Conservation (phyloP, 1,140 invertebrate genomes). For the Aphelenchoides fujianensis region DNA sequence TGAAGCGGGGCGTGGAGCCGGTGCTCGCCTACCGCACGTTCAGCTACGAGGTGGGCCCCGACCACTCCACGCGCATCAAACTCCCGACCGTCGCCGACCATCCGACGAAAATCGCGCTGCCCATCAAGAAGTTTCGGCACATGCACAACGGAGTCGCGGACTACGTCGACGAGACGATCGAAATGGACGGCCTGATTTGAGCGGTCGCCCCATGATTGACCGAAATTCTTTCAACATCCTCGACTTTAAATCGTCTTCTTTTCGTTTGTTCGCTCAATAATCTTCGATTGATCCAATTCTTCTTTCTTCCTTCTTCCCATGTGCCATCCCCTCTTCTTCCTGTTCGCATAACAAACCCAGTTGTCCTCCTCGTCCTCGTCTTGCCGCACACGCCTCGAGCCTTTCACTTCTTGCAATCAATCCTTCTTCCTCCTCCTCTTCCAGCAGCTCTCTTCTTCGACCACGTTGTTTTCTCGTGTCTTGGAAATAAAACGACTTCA, state of each 20-base stretch:
- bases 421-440: too few relatives aligned
- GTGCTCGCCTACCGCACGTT: slow-evolving; percentile 52
- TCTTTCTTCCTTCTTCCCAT: too few relatives aligned
- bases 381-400: neutral
- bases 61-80: slow-evolving; percentile 39
- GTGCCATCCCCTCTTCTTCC: too few relatives aligned
- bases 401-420: neutral
- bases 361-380: too few relatives aligned
- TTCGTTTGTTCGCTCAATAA: neutral
- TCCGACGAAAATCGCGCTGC: neutral
- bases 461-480: neutral
- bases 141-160: neutral
- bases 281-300: neutral
- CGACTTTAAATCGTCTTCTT: too few relatives aligned
- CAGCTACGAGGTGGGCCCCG: slow-evolving; percentile 49
- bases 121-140: neutral
- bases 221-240: slow-evolving; percentile 10
- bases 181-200: slow-evolving; percentile 14
- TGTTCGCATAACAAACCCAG: too few relatives aligned
- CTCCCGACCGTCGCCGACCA: neutral
- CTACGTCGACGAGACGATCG: neutral
- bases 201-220: neutral
- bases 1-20: neutral
- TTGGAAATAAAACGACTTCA: neutral
- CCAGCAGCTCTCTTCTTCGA: too few relatives aligned